Conservation (phyloP, 2,797 vertebrate genomes). For the Onychomys arenicola region DNA sequence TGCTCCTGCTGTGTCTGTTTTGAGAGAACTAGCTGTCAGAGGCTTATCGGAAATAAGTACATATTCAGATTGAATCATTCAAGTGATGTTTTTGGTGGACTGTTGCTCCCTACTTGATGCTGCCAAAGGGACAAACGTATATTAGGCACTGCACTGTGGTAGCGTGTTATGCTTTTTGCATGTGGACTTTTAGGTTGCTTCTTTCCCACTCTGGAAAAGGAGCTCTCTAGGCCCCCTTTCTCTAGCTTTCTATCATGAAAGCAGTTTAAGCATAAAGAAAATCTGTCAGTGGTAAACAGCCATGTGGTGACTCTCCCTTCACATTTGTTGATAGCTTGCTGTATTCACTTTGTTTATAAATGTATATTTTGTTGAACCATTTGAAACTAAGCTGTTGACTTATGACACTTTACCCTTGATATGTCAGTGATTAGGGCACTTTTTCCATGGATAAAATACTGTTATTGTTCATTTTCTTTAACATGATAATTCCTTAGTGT, state of each 20-base stretch:
- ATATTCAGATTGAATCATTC: constrained; percentile 1
- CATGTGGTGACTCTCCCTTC: neutral
- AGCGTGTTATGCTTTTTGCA: neutral
- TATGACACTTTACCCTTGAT: neutral
- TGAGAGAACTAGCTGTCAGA: constrained; percentile 47
- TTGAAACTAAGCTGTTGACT: constrained; percentile 47
- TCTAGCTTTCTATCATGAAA: constrained; percentile 38
- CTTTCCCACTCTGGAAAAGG: neutral
- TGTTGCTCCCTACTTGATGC: constrained; percentile 27
- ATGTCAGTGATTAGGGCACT: neutral
- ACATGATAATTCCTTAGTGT: constrained; percentile 31
- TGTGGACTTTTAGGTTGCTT: neutral
- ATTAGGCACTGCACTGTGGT: neutral
- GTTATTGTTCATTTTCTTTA: constrained; percentile 18
- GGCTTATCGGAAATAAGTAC: neutral
- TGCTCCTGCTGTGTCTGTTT: constrained; percentile 14
- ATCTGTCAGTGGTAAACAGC: neutral
- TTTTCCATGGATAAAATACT: constrained; percentile 30
- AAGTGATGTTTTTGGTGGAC: constrained; percentile 14
- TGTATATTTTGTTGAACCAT: neutral
- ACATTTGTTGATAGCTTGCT: constrained; percentile 54
- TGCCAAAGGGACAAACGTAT: neutral
- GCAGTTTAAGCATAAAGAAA: constrained; percentile 12
- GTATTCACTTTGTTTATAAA: constrained; percentile 25
- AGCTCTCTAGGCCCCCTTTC: neutral